Evolutionary conservation across 2,888 invertebrate genomes (phyloP).

Genomic region (Ryuthela nishihirai): DNA sequence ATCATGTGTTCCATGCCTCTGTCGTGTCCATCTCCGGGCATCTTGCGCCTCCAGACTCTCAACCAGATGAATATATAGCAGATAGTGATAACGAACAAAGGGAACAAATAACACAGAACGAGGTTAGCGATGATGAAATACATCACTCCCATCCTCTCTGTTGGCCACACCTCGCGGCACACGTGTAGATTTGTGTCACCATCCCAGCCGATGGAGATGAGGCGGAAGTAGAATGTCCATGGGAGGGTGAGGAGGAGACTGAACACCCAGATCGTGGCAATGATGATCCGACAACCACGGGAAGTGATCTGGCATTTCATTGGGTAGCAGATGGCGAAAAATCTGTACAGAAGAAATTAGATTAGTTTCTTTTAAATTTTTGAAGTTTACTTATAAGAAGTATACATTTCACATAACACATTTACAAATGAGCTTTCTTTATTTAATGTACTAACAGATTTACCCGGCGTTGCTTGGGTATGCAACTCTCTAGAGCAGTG

Average conservation of each 20-base stretch:
- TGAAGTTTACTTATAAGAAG: no score
- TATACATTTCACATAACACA: no score
- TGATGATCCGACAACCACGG: slow-evolving; percentile 50
- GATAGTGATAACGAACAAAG: slow-evolving; percentile 41
- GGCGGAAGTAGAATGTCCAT: slow-evolving; percentile 55
- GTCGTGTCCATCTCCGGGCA: slow-evolving; percentile 51
- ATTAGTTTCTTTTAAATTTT: no score
- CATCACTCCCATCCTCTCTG: slow-evolving; percentile 23
- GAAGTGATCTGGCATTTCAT: slow-evolving; percentile 54
- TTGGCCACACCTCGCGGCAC: slow-evolving; percentile 43
- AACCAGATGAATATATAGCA: slow-evolving; percentile 44
- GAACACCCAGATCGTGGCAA: slow-evolving; percentile 54
- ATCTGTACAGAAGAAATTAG: slow-evolving; percentile 34
- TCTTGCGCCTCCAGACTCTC: slow-evolving; percentile 50
- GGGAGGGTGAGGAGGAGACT: slow-evolving; percentile 54
- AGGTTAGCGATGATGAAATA: slow-evolving; percentile 43
- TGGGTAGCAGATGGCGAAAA: slow-evolving; percentile 55
- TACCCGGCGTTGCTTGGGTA: no score
- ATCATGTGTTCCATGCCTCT: slow-evolving; percentile 25
- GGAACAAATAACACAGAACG: slow-evolving; percentile 43
- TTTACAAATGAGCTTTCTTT: no score
- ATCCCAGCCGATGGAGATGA: slow-evolving; percentile 49
- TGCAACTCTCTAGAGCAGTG: no score
- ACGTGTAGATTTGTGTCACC: slow-evolving; percentile 30
- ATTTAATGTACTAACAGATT: no score